Base-by-base conservation (phyloP, 2,113 vertebrate species). In the Rhinolophus ferrumequinum region DNA sequence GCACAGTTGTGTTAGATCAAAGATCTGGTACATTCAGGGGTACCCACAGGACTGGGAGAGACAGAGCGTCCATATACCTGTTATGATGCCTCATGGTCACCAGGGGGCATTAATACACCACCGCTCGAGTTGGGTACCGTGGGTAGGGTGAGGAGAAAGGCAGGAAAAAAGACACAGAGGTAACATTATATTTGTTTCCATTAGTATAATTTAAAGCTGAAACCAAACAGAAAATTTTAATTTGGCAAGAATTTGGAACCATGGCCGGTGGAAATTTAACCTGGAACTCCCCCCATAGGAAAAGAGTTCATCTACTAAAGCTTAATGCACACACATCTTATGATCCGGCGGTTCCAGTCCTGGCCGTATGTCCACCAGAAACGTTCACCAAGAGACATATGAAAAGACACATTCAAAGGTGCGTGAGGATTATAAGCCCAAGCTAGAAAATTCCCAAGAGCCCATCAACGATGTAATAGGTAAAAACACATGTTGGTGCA, bases 311-410 rank as follows among this genome's bases (percentile, higher is more conserved):
- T 33, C 41, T 14, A 41, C 7, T 38, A 24, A 50, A 22, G 28
- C 52, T 10, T 47, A 12, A 44, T 0, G 24, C 3, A 7, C 85
- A 12, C 56, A 6, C 28, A 6, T n/a, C n/a, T 54, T 28, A 3
- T 10, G 28, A n/a, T 14, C 11, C 2, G 0, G 15, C 19, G 9
- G 5, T 22, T 16, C 30, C 50, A 47, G 35, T 15, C 26, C 66
- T 64, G 56, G 24, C 22, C 3, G 4, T 12, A 2, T 13, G 5
- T 13, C 26, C 41, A 8, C 10, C 26, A 72, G 75, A 81, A 21
- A n/a, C 10, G 44, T 15, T 12, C 75, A 8, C 84, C 41, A 4
- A 28, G n/a, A 72, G 18, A 54, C 10, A 3, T 1, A 5, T 19
- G 24, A 22, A 80, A 62, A 62, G 41, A 60, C 44, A 30, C 13